phyloP scores from a whole-genome alignment of 2,797 vertebrate species.

The Chloroceryle amazona region DNA sequence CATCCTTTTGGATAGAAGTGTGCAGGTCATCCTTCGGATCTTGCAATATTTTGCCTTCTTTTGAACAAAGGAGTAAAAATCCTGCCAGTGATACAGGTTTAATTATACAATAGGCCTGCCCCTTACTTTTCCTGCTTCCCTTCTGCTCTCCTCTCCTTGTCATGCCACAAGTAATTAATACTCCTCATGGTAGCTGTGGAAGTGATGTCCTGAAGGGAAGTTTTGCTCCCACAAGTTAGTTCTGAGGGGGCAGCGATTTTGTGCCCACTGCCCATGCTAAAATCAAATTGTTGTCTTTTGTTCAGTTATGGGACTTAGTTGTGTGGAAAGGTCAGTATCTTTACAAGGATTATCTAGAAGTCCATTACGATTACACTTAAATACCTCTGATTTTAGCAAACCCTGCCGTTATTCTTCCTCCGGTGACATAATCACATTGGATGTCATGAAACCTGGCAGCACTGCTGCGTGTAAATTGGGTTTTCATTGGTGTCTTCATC shows the following conservation, averaged over 20 bases:
- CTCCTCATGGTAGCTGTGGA: background rate
- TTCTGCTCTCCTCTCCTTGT: background rate
- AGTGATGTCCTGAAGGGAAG: background rate
- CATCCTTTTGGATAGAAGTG: background rate
- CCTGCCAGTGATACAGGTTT: too few relatives aligned
- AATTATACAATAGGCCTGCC: background rate
- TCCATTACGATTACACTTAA: background rate
- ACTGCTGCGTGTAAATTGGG: background rate
- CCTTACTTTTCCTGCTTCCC: background rate
- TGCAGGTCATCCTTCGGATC: background rate
- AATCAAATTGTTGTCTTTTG: background rate
- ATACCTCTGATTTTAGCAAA: background rate
- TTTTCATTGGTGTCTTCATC: background rate
- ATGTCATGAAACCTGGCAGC: background rate
- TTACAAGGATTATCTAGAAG: background rate
- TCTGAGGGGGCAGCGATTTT: background rate
- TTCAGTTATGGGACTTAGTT: background rate
- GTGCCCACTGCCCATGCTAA: background rate
- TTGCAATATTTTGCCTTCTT: background rate
- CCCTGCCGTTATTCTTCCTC: background rate
- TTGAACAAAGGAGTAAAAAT: background rate
- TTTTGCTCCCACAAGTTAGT: background rate
- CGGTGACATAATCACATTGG: rapidly evolving
- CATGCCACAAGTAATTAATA: background rate
- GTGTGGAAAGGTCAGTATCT: background rate